Evolutionary conservation across 2,797 vertebrate genomes (phyloP).

Genomic region (Thalassophryne amazonica): DNA sequence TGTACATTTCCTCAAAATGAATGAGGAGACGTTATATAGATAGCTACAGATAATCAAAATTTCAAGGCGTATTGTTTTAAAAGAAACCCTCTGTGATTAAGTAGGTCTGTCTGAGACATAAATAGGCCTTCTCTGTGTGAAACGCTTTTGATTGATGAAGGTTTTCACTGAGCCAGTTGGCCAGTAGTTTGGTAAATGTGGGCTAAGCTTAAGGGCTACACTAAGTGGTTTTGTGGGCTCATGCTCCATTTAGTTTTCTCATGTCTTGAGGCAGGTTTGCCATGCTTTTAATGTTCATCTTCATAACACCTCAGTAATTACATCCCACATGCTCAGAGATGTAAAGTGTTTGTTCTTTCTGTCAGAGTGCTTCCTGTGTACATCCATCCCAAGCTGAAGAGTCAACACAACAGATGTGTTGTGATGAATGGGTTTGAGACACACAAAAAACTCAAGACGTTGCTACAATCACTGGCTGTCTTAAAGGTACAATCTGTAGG

Average conservation of each 20-base stretch:
- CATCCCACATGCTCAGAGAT: not conserved
- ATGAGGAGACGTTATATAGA: conserved; percentile 1
- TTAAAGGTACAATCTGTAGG: too few species aligned
- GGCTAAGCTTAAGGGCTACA: conserved; percentile 4
- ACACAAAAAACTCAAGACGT: not conserved
- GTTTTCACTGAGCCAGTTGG: conserved; percentile 12
- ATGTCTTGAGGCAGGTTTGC: not conserved
- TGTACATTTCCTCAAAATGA: conserved; percentile 10
- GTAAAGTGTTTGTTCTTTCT: not conserved
- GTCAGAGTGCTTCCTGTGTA: not conserved
- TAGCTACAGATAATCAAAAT: conserved; percentile 18
- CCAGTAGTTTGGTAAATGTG: conserved; percentile 22
- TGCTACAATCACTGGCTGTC: not conserved
- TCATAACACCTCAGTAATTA: not conserved
- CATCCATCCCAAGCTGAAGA: not conserved
- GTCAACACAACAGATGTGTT: not conserved
- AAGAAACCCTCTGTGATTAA: conserved; percentile 35
- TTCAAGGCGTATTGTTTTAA: conserved; percentile 18
- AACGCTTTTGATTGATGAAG: conserved; percentile 49
- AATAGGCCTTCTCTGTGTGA: conserved; percentile 24
- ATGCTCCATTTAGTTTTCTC: not conserved
- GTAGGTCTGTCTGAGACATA: conserved; percentile 26
- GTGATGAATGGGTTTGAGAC: not conserved
- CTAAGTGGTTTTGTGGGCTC: not conserved
- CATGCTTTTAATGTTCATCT: not conserved